phyloP scores from a whole-genome alignment of 2,888 invertebrate species.

The Phyto melanocephala region DNA sequence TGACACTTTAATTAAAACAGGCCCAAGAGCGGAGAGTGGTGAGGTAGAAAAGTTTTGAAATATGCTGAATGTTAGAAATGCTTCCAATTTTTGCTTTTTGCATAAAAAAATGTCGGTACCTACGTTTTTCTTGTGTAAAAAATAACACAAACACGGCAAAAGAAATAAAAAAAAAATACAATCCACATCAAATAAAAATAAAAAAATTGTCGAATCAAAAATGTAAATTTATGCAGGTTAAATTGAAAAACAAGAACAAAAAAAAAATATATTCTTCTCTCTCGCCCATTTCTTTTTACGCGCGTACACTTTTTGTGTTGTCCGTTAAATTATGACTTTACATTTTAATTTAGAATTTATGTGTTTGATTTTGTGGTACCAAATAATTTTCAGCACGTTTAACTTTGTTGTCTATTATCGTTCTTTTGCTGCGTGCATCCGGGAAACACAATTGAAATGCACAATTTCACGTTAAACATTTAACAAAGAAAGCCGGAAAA shows the following conservation, averaged over 20 bases:
- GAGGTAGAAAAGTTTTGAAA: background rate
- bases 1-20: background rate
- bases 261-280: background rate
- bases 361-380: conserved; percentile 3
- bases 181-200: background rate
- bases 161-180: background rate
- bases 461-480: conserved; percentile 9
- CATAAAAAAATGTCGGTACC: background rate
- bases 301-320: background rate
- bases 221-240: conserved; percentile 51
- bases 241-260: conserved; percentile 43
- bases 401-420: background rate
- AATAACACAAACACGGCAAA: background rate
- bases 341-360: conserved; percentile 5
- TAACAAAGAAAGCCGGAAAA: background rate
- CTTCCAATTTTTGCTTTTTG: background rate
- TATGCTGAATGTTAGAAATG: background rate
- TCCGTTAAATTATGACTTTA: conserved; percentile 33
- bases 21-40: background rate
- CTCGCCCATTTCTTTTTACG: background rate
- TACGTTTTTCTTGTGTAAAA: background rate
- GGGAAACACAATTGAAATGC: conserved; percentile 37
- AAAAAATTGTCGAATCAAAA: conserved; percentile 41
- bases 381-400: conserved; percentile 7
- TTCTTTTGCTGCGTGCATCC: conserved; percentile 31